Evolutionary conservation across 2,113 vertebrate genomes (phyloP), one percentile per base, ranked within the genome.

Genomic region (Clarias batrachus): DNA sequence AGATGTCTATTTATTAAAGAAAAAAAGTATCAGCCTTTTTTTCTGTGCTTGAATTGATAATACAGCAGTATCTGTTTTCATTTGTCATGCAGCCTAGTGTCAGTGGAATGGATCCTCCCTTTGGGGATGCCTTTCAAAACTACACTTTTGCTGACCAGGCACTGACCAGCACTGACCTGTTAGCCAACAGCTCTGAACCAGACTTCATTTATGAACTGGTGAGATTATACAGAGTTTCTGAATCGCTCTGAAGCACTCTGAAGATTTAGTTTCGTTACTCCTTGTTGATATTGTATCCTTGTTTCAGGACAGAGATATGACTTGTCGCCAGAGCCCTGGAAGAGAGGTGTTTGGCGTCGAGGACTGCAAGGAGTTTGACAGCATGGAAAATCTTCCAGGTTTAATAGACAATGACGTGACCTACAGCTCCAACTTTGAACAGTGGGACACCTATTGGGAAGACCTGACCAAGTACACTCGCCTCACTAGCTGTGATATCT

Each of bases 191-290:
- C 94, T 98, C 97, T 48, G 98, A 99, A 93, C 98, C 98, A 93
- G 97, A 98, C 93, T 99, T 99, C 95, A 99, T 99, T 97, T 99
- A 99, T 89, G 98, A 99, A 93, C 93, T 99, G 97, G 98, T 99
- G 94, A 96, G 98, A 63, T 8, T 70, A 12, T 33, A 33, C 63
- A 17, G 33, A n/a, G 54, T 70, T 5, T 74, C 78, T 33, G 48
- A 25, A 56, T 65, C 30, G 25, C 41, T 87, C 65, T 59, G 8
- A 85, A 17, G 52, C 13, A 23, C 59, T 71, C 63, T 33, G 74
- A 37, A 57, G 1, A 66, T 19, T 76, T 54, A 68, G 19, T 81
- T 14, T 63, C 30, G 11, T 81, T 60, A 54, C 23, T 54, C 30
- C 80, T 81, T 48, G 19, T 70, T 57, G 21, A 78, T 17, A 63